Evolutionary conservation across 2,888 invertebrate genomes (phyloP).

Genomic region (Phyllotreta striolata): DNA sequence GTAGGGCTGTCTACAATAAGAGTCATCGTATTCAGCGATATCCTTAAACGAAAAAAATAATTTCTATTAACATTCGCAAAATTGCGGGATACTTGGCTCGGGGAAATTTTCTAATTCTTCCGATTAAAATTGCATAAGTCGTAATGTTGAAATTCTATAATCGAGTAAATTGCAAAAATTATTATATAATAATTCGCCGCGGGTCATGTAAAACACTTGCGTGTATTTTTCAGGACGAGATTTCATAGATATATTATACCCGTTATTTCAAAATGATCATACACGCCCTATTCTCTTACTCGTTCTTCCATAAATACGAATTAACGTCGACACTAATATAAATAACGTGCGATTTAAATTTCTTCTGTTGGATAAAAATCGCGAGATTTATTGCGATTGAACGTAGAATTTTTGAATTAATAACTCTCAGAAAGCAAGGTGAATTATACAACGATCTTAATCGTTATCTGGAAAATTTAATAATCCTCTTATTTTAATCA

Average conservation of each 20-base stretch:
- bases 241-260: conserved; percentile 15
- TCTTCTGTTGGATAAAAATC: no score
- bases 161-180: neutral
- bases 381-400: no score
- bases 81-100: neutral
- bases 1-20: conserved; percentile 94
- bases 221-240: conserved; percentile 23
- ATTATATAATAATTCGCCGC: conserved; percentile 15
- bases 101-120: conserved; percentile 1
- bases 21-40: conserved; percentile 97
- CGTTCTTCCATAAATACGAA: conserved; percentile 20
- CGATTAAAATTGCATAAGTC: conserved; percentile 1
- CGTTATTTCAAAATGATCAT: conserved; percentile 23
- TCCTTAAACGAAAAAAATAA: conserved; percentile 66
- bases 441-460: conserved; percentile 1
- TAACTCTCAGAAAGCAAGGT: no score
- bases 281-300: conserved; percentile 14
- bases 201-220: neutral
- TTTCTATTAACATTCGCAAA: neutral
- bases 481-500: conserved; percentile 25
- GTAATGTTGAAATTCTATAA: conserved; percentile 3
- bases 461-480: conserved; percentile 11
- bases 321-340: conserved; percentile 9
- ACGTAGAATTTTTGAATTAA: no score
- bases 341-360: neutral